Base-by-base conservation (phyloP, 2,888 invertebrate species). In the Cremastinae sp. region DNA sequence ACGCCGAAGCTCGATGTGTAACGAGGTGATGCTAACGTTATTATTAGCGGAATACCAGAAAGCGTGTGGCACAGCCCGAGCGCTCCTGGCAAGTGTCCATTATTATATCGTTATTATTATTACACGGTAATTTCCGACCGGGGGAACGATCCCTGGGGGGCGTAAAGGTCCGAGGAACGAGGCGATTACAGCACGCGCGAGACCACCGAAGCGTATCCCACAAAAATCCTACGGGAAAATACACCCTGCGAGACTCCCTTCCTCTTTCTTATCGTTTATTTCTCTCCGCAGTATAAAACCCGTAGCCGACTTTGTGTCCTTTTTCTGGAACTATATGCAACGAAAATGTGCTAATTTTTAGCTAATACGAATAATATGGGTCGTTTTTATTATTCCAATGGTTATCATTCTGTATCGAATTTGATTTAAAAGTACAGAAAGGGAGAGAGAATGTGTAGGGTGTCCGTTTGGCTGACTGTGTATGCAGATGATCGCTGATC, bases 31-130 rank as follows among this genome's bases (percentile, higher is more conserved):
- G 66, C 58, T 79, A 78, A 78, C 71, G 62, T 73, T 72, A 78
- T 77, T 78, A 78, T 78, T 74, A 74, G 70, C 58, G 34, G 54
- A 75, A 73, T 56, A 70, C 58, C 38, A 45, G 20, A n/a, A n/a
- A n/a, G n/a, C n/a, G 53, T 53, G 10, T n/a, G 18, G 10, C 34
- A 3, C 34, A 56, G 54, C 59, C 22, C 41, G 28, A 68, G 53
- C 43, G 38, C 47, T 53, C 36, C 45, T 54, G 34, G 45, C 49
- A 47, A 54, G 65, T 65, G 58, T 74, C 73, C 75, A 78, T 78
- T 79, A 79, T 78, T 72, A 79, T 71, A 61, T 65, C 68, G 75
- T 79, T 79, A 78, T 75, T 74, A 74, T 78, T 79, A 79, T 78
- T 74, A 78, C 74, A 74, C 73, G 75, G 71, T 71, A 65, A 79